A percentile compares a stretch with the other conserved stretches of the same genome.
phyloP scores from a whole-genome alignment of 2,888 invertebrate genomes.

The Matsumyia berberina region DNA sequence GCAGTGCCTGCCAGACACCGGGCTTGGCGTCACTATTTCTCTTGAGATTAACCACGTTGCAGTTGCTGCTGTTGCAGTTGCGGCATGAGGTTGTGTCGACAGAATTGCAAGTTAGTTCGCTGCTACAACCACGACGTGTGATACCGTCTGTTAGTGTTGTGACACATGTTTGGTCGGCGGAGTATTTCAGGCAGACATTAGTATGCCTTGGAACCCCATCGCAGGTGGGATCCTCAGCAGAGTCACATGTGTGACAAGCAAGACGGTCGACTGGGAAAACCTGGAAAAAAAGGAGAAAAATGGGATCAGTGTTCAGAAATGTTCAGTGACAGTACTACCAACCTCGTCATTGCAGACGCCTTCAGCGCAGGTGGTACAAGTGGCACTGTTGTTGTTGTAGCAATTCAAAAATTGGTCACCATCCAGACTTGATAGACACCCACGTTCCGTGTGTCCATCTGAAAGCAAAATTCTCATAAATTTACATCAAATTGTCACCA shows the following conservation, averaged over 20 bases:
- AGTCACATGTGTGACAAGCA: conserved; percentile 80
- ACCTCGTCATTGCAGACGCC: conserved; percentile 79
- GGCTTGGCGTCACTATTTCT: conserved; percentile 79
- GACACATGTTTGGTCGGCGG: conserved; percentile 78
- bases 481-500: background rate
- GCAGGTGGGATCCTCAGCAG: conserved; percentile 76
- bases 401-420: conserved; percentile 78
- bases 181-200: conserved; percentile 78
- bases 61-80: conserved; percentile 78
- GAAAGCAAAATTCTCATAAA: background rate
- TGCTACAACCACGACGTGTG: conserved; percentile 80
- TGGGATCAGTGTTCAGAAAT: background rate
- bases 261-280: conserved; percentile 80
- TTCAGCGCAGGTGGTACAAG: conserved; percentile 79
- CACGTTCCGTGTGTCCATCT: conserved; percentile 81
- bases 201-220: conserved; percentile 76
- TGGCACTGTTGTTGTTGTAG: conserved; percentile 74
- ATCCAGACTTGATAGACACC: conserved; percentile 79
- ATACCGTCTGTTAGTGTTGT: conserved; percentile 77
- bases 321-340: conserved; percentile 10
- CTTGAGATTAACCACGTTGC: conserved; percentile 79
- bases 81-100: conserved; percentile 76
- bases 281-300: conserved; percentile 67
- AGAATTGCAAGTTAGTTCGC: conserved; percentile 76
- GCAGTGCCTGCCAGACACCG: conserved; percentile 81